phyloP scores from a whole-genome alignment of 2,888 invertebrate genomes.

The Rhagophthalmus giganteus region DNA sequence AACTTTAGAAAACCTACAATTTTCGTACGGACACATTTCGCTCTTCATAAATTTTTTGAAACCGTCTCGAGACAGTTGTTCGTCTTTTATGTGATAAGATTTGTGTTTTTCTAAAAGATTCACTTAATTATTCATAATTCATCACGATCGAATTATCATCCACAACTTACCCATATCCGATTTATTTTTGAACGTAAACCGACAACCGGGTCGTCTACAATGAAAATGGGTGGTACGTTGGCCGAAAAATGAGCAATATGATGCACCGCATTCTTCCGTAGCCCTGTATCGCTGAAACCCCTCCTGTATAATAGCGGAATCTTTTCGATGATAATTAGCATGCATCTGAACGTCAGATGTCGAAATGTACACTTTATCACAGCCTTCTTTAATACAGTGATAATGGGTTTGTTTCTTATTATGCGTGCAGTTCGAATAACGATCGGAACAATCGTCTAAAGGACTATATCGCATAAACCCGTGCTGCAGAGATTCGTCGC shows the following conservation, averaged over 20 bases:
- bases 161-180: conserved; percentile 96
- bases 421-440: conserved; percentile 81
- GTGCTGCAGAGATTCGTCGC: conserved; percentile 93
- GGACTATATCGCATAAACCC: conserved; percentile 93
- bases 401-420: conserved; percentile 95
- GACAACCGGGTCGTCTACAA: conserved; percentile 87
- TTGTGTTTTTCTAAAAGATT: conserved; percentile 89
- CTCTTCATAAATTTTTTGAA: conserved; percentile 99
- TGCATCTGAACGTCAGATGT: conserved; percentile 99
- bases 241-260: conserved; percentile 88
- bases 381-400: conserved; percentile 93
- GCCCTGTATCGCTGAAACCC: conserved; percentile 96
- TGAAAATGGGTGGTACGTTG: conserved; percentile 98
- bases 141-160: too few relatives aligned
- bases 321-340: conserved; percentile 97
- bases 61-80: conserved; percentile 91
- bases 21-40: conserved; percentile 88
- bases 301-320: conserved; percentile 95
- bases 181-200: conserved; percentile 97
- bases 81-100: conserved; percentile 96
- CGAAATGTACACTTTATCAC: conserved; percentile 95
- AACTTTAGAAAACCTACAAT: conserved; percentile 90
- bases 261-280: conserved; percentile 92
- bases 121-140: background rate
- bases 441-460: conserved; percentile 88